Percentiles rank a stretch among this genome's conserved stretches.
Evolutionary conservation across 1,140 invertebrate genomes (phyloP).

Genomic region (Drosophila oshimai): DNA sequence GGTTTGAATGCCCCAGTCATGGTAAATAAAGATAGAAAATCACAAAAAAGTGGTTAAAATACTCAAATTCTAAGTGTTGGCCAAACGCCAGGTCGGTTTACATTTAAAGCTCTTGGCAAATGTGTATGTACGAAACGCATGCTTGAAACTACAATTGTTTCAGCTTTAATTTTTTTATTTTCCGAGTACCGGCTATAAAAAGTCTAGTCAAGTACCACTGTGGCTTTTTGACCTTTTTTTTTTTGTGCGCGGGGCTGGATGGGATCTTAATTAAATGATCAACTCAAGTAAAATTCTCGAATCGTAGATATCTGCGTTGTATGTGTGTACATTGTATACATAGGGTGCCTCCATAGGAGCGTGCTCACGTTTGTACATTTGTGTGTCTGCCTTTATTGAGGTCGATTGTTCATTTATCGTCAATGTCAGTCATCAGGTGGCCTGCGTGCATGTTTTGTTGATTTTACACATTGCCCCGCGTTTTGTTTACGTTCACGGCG

Average conservation of each 20-base stretch:
- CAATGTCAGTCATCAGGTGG: slow-evolving; percentile 74
- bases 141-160: too few species aligned
- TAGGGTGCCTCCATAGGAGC: slow-evolving; percentile 2
- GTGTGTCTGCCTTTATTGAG: slow-evolving; percentile 58
- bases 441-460: slow-evolving; percentile 66
- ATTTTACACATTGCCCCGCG: slow-evolving; percentile 65
- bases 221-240: not conserved
- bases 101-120: too few species aligned
- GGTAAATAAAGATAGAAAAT: too few species aligned
- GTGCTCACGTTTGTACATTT: slow-evolving; percentile 13
- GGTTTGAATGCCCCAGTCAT: too few species aligned
- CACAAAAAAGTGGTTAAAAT: too few species aligned
- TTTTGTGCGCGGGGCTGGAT: not conserved
- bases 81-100: too few species aligned
- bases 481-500: slow-evolving; percentile 46
- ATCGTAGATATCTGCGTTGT: slow-evolving; percentile 30
- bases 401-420: slow-evolving; percentile 77
- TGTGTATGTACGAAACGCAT: too few species aligned
- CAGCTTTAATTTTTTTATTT: too few species aligned
- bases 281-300: slow-evolving; percentile 23
- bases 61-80: too few species aligned
- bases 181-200: not conserved
- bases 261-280: slow-evolving; percentile 15
- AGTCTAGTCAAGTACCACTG: not conserved
- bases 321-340: not conserved